Evolutionary conservation across 2,797 vertebrate species (phyloP).

Genomic region (Helarctos malayanus): DNA sequence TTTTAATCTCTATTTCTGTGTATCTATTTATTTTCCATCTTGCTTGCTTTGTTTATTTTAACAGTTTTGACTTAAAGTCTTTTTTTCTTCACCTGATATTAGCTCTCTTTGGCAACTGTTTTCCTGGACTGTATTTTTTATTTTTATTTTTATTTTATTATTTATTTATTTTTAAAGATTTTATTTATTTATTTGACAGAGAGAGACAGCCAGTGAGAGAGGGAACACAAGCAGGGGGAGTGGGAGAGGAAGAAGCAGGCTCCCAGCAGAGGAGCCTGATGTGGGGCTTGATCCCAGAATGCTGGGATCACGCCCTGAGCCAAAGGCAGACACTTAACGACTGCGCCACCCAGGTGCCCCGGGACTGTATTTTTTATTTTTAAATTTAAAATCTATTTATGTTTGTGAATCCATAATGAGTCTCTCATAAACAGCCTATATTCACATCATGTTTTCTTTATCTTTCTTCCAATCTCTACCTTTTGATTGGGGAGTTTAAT

Average conservation of each 20-base stretch:
- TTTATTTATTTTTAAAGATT: too few species aligned
- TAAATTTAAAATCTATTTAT: not conserved
- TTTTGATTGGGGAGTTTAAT: not conserved
- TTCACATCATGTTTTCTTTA: not conserved
- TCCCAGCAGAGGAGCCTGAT: too few species aligned
- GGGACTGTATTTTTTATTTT: too few species aligned
- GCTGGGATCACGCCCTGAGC: too few species aligned
- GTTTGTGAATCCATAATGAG: not conserved
- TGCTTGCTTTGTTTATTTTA: not conserved
- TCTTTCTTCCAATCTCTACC: not conserved
- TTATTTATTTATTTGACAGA: too few species aligned
- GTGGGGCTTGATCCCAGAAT: too few species aligned
- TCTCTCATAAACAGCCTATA: not conserved
- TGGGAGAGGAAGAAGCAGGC: too few species aligned
- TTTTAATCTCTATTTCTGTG: not conserved
- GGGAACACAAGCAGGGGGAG: too few species aligned
- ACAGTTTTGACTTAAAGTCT: not conserved
- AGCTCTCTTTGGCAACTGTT: not conserved
- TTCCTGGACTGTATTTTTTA: not conserved
- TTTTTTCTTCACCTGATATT: not conserved
- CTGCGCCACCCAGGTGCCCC: too few species aligned
- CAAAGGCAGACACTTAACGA: too few species aligned
- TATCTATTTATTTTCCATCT: not conserved
- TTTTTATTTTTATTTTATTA: not conserved
- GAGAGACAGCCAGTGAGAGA: too few species aligned